These are phyloP conservation scores for Chelonoidis abingdonii DNA, from an alignment of 2,113 vertebrate species.

Conservation along the genomic window DNA sequence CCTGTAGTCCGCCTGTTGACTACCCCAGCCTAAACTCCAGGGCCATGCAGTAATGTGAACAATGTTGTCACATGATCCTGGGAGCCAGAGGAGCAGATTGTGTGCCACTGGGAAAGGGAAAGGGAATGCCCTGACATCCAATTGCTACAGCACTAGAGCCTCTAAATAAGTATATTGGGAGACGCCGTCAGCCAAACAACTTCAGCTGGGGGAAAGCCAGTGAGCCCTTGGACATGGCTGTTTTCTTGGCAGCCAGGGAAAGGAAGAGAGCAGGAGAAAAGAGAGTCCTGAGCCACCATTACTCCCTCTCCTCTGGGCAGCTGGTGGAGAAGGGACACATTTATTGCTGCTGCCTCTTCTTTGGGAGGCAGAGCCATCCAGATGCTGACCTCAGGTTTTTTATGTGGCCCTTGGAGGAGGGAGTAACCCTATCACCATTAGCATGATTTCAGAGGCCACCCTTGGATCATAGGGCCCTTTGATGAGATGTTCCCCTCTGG, in stretches of 20 bases:
- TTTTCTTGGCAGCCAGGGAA: background rate
- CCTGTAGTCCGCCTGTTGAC: rapidly evolving
- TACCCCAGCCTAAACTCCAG: background rate
- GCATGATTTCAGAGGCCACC: background rate
- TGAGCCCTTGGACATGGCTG: rapidly evolving
- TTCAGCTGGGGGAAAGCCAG: background rate
- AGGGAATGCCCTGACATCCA: background rate
- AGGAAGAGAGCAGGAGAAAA: background rate
- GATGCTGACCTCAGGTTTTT: background rate
- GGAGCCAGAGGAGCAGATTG: background rate
- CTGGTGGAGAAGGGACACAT: background rate
- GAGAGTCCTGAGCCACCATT: background rate
- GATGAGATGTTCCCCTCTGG: background rate
- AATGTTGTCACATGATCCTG: rapidly evolving
- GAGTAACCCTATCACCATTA: background rate
- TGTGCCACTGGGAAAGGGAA: background rate
- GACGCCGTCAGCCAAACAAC: background rate
- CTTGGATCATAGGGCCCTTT: background rate
- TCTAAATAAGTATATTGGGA: background rate
- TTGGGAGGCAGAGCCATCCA: background rate
- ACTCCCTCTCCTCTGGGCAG: background rate
- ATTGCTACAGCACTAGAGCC: background rate
- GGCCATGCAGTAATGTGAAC: too few species aligned
- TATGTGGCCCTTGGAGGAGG: background rate
- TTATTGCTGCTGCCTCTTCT: background rate